These are phyloP conservation scores for Trochalopteron elliotii DNA, from an alignment of 2,113 vertebrate genomes.

Conservation along the genomic window DNA sequence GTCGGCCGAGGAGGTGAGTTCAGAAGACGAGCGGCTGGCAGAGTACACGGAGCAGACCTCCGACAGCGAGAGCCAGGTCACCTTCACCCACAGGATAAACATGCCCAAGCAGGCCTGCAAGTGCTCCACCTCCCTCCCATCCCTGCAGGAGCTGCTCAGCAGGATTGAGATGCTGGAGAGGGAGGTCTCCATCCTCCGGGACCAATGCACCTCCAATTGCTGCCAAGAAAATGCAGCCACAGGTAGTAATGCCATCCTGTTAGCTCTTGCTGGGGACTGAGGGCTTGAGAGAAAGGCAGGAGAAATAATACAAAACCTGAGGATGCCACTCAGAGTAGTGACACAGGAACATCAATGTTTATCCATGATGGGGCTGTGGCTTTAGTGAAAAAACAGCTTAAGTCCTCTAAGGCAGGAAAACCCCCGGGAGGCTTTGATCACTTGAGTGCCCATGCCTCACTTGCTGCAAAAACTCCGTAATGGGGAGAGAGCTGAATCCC, in stretches of 20 bases:
- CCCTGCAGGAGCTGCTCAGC: constrained; percentile 89
- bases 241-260: constrained; percentile 76
- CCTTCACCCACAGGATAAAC: constrained; percentile 96
- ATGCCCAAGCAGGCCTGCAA: constrained; percentile 91
- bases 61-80: constrained; percentile 90
- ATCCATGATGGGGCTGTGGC: background rate
- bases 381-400: background rate
- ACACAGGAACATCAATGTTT: background rate
- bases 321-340: background rate
- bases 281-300: background rate
- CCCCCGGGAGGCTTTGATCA: background rate
- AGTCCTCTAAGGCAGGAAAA: background rate
- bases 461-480: fast-evolving
- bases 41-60: constrained; percentile 88
- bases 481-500: background rate
- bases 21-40: constrained; percentile 69
- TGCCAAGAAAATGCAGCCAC: constrained; percentile 87
- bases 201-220: constrained; percentile 88
- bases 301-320: background rate
- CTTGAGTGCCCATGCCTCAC: background rate
- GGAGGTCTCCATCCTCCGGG: constrained; percentile 89
- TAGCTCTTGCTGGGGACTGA: constrained; percentile 33
- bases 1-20: constrained; percentile 69
- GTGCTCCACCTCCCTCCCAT: constrained; percentile 76
- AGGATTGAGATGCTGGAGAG: constrained; percentile 95